Percentiles rank a stretch among this genome's conserved stretches.
Conservation (phyloP, 92 coral and sea anemone genomes). For the Paramuricea clavata region DNA sequence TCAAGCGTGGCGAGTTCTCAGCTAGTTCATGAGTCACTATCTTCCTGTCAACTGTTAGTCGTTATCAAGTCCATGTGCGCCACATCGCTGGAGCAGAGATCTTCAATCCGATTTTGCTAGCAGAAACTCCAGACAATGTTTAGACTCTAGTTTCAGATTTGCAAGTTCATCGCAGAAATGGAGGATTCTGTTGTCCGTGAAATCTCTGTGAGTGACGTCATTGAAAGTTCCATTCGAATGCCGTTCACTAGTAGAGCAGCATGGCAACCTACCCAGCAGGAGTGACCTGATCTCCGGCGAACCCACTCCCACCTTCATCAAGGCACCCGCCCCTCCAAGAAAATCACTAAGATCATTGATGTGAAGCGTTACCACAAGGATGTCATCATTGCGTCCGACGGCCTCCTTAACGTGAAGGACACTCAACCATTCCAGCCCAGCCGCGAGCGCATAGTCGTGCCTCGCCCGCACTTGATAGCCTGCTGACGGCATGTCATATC, state of each 20-base stretch:
- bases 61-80: slow-evolving; percentile 32
- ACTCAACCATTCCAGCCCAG: slow-evolving; percentile 34
- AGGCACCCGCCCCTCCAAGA: slow-evolving; percentile 11
- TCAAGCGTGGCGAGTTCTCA: slow-evolving; percentile 68
- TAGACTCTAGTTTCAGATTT: slow-evolving; percentile 48
- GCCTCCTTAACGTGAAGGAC: slow-evolving; percentile 45
- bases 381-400: too few relatives aligned
- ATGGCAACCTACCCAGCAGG: not conserved
- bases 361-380: too few relatives aligned
- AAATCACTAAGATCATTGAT: too few relatives aligned
- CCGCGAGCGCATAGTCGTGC: slow-evolving; percentile 18
- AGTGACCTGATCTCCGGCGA: slow-evolving; percentile 21
- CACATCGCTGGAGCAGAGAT: slow-evolving; percentile 53
- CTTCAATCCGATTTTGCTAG: slow-evolving; percentile 65
- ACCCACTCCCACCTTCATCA: slow-evolving; percentile 36
- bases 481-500: slow-evolving; percentile 50
- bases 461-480: slow-evolving; percentile 34
- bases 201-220: too few relatives aligned
- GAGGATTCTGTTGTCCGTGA: not conserved
- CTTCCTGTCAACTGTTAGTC: slow-evolving; percentile 56
- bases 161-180: slow-evolving; percentile 36
- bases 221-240: slow-evolving; percentile 2
- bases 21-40: slow-evolving; percentile 63
- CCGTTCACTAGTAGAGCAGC: slow-evolving; percentile 24
- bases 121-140: slow-evolving; percentile 49